Base-by-base conservation (phyloP, 2,888 invertebrate species). In the Nemoura dubitans region DNA sequence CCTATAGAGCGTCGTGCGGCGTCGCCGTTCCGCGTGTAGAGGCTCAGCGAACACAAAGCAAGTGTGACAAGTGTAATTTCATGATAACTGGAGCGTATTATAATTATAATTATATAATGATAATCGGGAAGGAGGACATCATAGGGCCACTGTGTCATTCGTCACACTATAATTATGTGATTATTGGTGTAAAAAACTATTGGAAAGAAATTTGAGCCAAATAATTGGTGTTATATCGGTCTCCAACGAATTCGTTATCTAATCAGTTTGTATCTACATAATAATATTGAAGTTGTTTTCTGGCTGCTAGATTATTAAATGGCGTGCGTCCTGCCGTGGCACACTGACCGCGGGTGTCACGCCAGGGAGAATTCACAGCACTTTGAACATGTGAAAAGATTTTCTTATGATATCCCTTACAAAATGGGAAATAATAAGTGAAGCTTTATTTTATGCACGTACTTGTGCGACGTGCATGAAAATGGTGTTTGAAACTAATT, bases 111-210 rank as follows among this genome's bases (percentile, higher is more conserved):
- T 85, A 42, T 85, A 25, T 28, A 76, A 30, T n/a, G 26, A 36
- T 80, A 7, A 43, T 42, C 59, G 28, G 36, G 36, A 36, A 3
- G 16, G 29, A 82, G 76, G 83, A 83, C 77, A 42, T 25, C 43
- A 85, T 42, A 14, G 77, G 85, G 85, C 86, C 43, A 86, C 86
- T 85, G 86, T 86, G 86, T 59, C 86, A 80, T 86, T 25, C 77
- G 86, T 59, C 59, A 85, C 86, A 86, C 78, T 85, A 59, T 59
- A 59, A 59, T 59, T 59, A 59, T 59, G 59, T 59, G 14, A 59
- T 76, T 36, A 76, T 30, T 3, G 59, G 16, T 14, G 59, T 59
- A 59, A 59, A 59, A 59, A 59, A 14, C 14, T 59, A 14, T 10
- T 7, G 59, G 59, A 59, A 59, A 59, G 59, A 59, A 59, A 59